Base-by-base conservation (phyloP, 2,888 invertebrate genomes). In the Protodeltote pygarga region DNA sequence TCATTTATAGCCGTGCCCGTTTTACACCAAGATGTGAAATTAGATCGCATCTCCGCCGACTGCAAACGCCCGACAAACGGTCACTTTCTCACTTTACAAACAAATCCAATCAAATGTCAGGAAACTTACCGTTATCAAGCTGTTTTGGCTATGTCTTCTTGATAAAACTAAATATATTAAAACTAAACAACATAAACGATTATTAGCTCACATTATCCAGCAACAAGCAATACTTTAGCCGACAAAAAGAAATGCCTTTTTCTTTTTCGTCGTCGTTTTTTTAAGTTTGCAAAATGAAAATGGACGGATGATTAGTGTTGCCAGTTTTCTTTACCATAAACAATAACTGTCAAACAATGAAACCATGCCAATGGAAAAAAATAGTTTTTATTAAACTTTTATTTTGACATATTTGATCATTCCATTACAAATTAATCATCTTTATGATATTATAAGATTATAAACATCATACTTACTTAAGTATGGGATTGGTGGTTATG, bases 21-120 rank as follows among this genome's bases (percentile, higher is more conserved):
- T 81, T 75, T 57, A 79, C 72, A 70, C 60, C 54, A 74, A 86
- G 81, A 85, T 77, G 79, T 76, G 83, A 89, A 91, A 88, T 81
- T 87, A 67, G 88, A 89, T 78, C 87, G 75, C 79, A 81, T 79
- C 82, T 81, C 77, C 79, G 79, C 73, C 68, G 68, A 71, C 62
- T 54, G 46, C 49, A 69, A 78, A 73, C 74, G 76, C 76, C 73
- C 79, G 77, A 85, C 84, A 89, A 71, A 90, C 92, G 89, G 89
- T 85, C 79, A 89, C 90, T 89, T 89, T 89, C 87, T 83, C 83
- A 76, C 82, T 78, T 76, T 78, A 85, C 88, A 90, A 89, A 89
- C 89, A 91, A 89, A 81, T 80, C 75, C 65, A 75, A 67, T 81
- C 77, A 81, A 83, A 87, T 85, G 85, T 83, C 84, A 81, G 66